A percentile compares a stretch with the other conserved stretches of the same genome.
phyloP scores from a whole-genome alignment of 2,797 vertebrate species.

The Apogon hyalosoma region DNA sequence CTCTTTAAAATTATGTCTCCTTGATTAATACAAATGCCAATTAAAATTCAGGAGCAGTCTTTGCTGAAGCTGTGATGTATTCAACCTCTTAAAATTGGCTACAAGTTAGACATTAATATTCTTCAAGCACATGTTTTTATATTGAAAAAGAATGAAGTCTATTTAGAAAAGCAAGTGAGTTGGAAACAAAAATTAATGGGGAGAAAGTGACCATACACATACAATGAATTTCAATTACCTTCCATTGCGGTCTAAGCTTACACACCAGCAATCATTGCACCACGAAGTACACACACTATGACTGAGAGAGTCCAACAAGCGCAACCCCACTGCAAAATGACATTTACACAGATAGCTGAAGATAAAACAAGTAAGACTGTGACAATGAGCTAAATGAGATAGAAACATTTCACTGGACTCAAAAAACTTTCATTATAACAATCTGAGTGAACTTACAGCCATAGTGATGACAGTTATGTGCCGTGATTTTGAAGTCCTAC shows the following conservation, averaged over 20 bases:
- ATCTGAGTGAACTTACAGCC: slow-evolving; percentile 1
- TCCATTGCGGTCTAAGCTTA: slow-evolving; percentile 49
- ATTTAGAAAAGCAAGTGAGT: slow-evolving; percentile 84
- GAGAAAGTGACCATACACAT: slow-evolving; percentile 80
- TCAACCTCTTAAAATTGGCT: slow-evolving; percentile 70
- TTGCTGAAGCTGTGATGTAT: slow-evolving; percentile 67
- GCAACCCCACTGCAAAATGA: slow-evolving; percentile 25
- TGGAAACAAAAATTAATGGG: slow-evolving; percentile 84
- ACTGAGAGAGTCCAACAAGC: slow-evolving; percentile 27
- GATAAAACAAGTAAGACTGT: slow-evolving; percentile 5
- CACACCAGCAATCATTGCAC: slow-evolving; percentile 12
- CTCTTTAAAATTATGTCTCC: slow-evolving; percentile 40
- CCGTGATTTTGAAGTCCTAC: neutral
- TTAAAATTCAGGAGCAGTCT: slow-evolving; percentile 62
- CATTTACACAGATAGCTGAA: slow-evolving; percentile 25
- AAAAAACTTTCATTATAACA: slow-evolving; percentile 20
- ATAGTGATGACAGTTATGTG: slow-evolving; percentile 9
- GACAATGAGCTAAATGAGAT: slow-evolving; percentile 27
- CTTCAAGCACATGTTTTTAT: slow-evolving; percentile 73
- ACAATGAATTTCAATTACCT: slow-evolving; percentile 82
- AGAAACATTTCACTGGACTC: slow-evolving; percentile 36
- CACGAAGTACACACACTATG: slow-evolving; percentile 21
- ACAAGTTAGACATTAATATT: slow-evolving; percentile 81
- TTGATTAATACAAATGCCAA: slow-evolving; percentile 65
- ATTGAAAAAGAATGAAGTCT: slow-evolving; percentile 77